Evolutionary conservation across 2,888 invertebrate species (phyloP).

Genomic region (Rhogogaster chlorosoma): DNA sequence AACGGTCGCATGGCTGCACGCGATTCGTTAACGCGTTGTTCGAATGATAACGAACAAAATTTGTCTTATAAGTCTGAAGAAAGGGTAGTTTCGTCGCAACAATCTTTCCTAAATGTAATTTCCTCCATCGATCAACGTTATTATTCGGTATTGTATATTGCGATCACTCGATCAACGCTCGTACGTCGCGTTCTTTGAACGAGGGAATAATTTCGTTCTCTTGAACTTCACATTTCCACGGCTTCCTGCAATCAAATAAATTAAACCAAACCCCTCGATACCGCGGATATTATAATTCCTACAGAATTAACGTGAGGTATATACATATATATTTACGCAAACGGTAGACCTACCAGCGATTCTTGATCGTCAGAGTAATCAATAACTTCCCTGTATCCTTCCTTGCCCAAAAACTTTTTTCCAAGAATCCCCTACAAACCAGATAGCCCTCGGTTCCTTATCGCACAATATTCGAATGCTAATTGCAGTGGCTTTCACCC

Average conservation of each 20-base stretch:
- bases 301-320: background rate
- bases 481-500: background rate
- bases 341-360: background rate
- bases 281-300: background rate
- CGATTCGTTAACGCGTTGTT: slow-evolving; percentile 41
- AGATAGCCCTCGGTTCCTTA: background rate
- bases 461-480: background rate
- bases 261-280: slow-evolving; percentile 12
- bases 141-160: background rate
- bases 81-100: background rate
- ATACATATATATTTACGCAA: background rate
- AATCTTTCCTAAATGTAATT: background rate
- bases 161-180: background rate
- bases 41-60: slow-evolving; percentile 26
- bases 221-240: background rate
- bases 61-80: background rate
- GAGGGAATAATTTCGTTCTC: background rate
- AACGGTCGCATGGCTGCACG: slow-evolving; percentile 42
- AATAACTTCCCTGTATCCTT: background rate
- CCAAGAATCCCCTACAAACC: background rate
- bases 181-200: background rate
- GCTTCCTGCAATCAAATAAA: slow-evolving; percentile 22
- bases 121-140: background rate
- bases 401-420: background rate
- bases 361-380: slow-evolving; percentile 15